These are phyloP conservation scores for Brachypodius melanocephalos DNA, from an alignment of 2,113 vertebrate species.

Conservation along the genomic window DNA sequence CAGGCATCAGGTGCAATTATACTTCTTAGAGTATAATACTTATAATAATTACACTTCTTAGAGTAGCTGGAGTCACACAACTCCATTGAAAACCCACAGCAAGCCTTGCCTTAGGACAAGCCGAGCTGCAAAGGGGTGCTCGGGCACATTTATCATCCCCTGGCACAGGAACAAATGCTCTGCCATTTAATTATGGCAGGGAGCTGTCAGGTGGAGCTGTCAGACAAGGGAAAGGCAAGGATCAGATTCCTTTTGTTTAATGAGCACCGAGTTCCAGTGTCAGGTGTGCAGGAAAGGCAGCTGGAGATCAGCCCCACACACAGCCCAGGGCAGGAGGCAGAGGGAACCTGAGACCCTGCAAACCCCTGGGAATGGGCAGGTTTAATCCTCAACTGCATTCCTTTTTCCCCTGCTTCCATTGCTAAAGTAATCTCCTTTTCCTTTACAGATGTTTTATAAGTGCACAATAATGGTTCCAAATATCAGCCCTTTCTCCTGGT, in stretches of 20 bases:
- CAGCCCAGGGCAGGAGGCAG: background rate
- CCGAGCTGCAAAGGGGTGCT: background rate
- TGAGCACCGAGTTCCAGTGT: background rate
- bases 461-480: background rate
- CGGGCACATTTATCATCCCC: background rate
- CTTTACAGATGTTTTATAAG: background rate
- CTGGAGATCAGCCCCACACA: background rate
- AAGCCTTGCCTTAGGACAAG: background rate
- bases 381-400: fast-evolving
- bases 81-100: background rate
- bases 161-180: background rate
- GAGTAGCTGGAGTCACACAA: background rate
- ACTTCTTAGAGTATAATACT: background rate
- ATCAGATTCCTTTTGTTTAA: background rate
- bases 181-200: background rate
- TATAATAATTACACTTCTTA: background rate
- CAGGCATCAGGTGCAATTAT: background rate
- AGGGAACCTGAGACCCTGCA: background rate
- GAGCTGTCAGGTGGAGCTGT: background rate
- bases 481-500: fast-evolving
- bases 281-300: background rate
- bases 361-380: fast-evolving
- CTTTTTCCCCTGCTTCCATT: background rate
- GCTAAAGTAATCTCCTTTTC: background rate
- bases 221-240: background rate